These are phyloP conservation scores for Drosophila nigrodunni DNA, from an alignment of 1,140 invertebrate genomes.

Conservation along the genomic window DNA sequence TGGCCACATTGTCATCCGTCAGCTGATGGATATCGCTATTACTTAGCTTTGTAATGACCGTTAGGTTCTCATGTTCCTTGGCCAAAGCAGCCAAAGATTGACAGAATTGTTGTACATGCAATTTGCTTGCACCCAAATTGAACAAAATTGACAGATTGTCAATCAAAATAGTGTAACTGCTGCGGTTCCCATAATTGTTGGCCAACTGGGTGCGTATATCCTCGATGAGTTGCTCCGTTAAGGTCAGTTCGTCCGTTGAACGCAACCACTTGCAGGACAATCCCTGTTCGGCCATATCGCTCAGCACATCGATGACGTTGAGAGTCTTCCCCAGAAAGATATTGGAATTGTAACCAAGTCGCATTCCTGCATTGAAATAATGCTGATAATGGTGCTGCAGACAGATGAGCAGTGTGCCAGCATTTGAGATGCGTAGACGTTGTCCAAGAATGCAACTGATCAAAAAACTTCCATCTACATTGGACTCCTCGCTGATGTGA, in stretches of 20 bases:
- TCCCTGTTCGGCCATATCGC: constrained; percentile 82
- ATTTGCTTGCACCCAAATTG: constrained; percentile 86
- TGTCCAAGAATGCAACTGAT: constrained; percentile 87
- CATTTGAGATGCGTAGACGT: constrained; percentile 86
- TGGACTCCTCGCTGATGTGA: constrained; percentile 88
- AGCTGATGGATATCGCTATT: constrained; percentile 86
- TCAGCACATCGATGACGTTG: constrained; percentile 86
- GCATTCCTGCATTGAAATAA: constrained; percentile 90
- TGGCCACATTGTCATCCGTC: constrained; percentile 86
- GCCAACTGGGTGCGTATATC: constrained; percentile 66
- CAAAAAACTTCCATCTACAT: constrained; percentile 89
- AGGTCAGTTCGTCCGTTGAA: constrained; percentile 53
- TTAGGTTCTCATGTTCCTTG: constrained; percentile 81
- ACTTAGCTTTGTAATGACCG: constrained; percentile 85
- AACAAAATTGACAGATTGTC: constrained; percentile 90
- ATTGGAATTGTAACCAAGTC: constrained; percentile 89
- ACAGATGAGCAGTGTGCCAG: constrained; percentile 87
- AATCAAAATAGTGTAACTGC: constrained; percentile 87
- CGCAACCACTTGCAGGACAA: constrained; percentile 66
- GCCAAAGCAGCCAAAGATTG: constrained; percentile 78
- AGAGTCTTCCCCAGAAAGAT: constrained; percentile 86
- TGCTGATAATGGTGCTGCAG: constrained; percentile 90
- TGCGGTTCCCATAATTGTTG: constrained; percentile 64
- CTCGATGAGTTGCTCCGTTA: constrained; percentile 67
- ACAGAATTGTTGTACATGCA: constrained; percentile 81